Evolutionary conservation across 2,888 invertebrate species (phyloP).

Genomic region (Pyrgus malvae): DNA sequence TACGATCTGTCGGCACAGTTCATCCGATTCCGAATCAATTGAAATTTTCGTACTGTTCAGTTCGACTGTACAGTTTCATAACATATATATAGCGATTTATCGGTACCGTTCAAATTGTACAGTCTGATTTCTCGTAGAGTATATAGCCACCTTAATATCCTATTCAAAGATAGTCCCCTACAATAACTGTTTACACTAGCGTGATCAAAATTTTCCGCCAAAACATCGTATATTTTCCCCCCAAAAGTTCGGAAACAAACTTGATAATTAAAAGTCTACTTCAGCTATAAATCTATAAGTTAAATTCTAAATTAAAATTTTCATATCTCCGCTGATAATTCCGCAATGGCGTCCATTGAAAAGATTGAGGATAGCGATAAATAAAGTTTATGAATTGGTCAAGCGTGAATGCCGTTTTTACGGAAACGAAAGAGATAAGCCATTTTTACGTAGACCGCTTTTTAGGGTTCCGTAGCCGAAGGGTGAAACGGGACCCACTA

Average conservation of each 20-base stretch:
- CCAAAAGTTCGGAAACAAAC: slow-evolving; percentile 39
- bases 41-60: no score
- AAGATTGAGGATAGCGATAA: slow-evolving; percentile 44
- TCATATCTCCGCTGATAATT: slow-evolving; percentile 48
- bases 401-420: slow-evolving; percentile 24
- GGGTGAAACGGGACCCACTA: no score
- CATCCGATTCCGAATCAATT: no score
- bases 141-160: no score
- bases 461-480: no score
- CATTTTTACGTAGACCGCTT: not conserved
- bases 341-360: slow-evolving; percentile 42
- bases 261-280: slow-evolving; percentile 62
- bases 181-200: not conserved
- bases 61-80: no score
- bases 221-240: slow-evolving; percentile 26
- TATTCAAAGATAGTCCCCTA: no score
- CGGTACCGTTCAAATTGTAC: no score
- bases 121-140: no score
- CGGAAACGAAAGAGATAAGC: slow-evolving; percentile 22
- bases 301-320: slow-evolving; percentile 67
- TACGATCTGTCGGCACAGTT: no score
- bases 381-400: slow-evolving; percentile 35
- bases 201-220: not conserved
- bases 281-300: slow-evolving; percentile 66
- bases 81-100: no score